Conservation (phyloP, 2,113 vertebrate genomes). For the Thryonomys swinderianus region DNA sequence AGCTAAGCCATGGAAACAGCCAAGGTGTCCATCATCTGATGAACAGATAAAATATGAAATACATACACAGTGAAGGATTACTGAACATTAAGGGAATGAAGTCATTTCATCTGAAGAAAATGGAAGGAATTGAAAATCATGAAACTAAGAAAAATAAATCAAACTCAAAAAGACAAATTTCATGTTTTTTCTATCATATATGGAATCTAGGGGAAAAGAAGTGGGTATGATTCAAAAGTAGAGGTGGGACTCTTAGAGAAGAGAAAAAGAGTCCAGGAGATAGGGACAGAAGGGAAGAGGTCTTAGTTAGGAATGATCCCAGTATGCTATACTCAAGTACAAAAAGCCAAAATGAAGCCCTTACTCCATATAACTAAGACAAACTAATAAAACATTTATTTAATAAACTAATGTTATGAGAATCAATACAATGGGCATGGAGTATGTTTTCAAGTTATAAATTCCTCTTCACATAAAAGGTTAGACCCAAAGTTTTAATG, state of each 20-base stretch:
- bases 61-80: background rate
- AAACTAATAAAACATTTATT: background rate
- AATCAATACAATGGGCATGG: background rate
- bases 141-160: background rate
- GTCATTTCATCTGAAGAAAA: background rate
- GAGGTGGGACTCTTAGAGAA: background rate
- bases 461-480: constrained; percentile 28
- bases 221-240: background rate
- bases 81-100: background rate
- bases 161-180: background rate
- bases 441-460: constrained; percentile 18
- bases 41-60: background rate
- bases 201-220: background rate
- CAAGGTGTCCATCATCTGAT: background rate
- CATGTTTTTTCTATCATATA: background rate
- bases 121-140: background rate
- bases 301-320: background rate
- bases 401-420: constrained; percentile 10
- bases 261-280: background rate
- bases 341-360: background rate
- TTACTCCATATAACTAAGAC: background rate
- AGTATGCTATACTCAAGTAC: too few species aligned
- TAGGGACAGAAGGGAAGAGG: background rate
- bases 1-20: background rate
- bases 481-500: background rate